These are phyloP conservation scores for Microctenopoma steveboyesi DNA, from an alignment of 2,797 vertebrate species.

Conservation along the genomic window DNA sequence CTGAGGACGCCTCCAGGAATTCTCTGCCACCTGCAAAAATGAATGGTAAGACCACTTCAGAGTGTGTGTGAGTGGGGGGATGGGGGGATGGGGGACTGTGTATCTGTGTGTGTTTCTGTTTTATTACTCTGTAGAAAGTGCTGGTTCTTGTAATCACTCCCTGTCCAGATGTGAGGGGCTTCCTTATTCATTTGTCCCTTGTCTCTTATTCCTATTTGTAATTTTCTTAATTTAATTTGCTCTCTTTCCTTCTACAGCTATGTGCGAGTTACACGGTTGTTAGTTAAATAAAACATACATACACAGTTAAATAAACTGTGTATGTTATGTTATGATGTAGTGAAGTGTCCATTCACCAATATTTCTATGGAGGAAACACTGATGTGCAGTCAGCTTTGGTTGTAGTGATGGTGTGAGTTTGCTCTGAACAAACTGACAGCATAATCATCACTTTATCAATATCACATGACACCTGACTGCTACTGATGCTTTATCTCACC, in stretches of 20 bases:
- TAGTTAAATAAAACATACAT: no score
- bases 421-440: slow-evolving; percentile 26
- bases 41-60: slow-evolving; percentile 74
- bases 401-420: slow-evolving; percentile 21
- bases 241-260: slow-evolving; percentile 1
- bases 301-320: slow-evolving; percentile 7
- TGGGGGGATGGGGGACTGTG: slow-evolving; percentile 4
- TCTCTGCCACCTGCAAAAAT: slow-evolving; percentile 69
- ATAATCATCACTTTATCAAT: slow-evolving; percentile 58
- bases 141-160: slow-evolving; percentile 8
- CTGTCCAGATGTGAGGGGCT: background rate
- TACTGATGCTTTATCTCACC: slow-evolving; percentile 1
- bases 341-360: slow-evolving; percentile 10
- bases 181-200: background rate
- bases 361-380: slow-evolving; percentile 12
- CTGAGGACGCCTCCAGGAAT: slow-evolving; percentile 69
- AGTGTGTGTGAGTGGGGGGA: slow-evolving; percentile 22
- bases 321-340: slow-evolving; percentile 9
- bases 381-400: slow-evolving; percentile 13
- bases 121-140: slow-evolving; percentile 22
- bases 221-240: no score
- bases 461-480: slow-evolving; percentile 10
- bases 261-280: background rate
- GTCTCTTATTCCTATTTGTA: background rate
- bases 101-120: background rate